A percentile compares a stretch with the other conserved stretches of the same genome.
phyloP scores from a whole-genome alignment of 2,797 vertebrate species.

The Gastrophryne carolinensis region DNA sequence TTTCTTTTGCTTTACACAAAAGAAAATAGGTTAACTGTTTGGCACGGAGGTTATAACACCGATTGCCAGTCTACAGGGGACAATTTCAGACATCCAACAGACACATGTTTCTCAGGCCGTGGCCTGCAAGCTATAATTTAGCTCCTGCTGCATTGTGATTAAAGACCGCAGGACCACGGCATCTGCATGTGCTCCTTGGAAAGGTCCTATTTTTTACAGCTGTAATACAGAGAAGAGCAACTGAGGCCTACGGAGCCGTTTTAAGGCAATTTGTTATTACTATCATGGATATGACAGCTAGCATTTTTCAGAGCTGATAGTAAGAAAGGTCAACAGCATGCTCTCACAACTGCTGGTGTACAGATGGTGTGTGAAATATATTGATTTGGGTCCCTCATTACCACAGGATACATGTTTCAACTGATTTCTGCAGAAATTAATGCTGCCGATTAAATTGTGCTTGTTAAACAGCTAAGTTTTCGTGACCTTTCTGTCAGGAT shows the following conservation, averaged over 20 bases:
- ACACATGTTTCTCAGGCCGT: not conserved
- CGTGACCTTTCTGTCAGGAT: not conserved
- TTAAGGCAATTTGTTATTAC: slow-evolving; percentile 21
- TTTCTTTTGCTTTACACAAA: too few species aligned
- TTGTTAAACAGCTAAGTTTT: slow-evolving; percentile 30
- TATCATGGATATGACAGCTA: slow-evolving; percentile 22
- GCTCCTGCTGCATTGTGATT: slow-evolving; percentile 23
- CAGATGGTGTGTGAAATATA: slow-evolving; percentile 38
- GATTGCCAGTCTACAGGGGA: slow-evolving; percentile 17
- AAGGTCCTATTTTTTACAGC: slow-evolving; percentile 12
- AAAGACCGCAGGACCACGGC: slow-evolving; percentile 2
- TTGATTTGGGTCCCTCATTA: slow-evolving; percentile 31
- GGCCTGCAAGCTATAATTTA: slow-evolving; percentile 17
- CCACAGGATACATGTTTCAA: slow-evolving; percentile 5
- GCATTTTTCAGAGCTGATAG: slow-evolving; percentile 21
- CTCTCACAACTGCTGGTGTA: slow-evolving; percentile 15
- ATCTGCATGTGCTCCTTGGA: slow-evolving; percentile 17
- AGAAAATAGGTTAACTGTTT: too few species aligned
- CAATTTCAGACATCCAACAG: not conserved
- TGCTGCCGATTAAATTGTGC: slow-evolving; percentile 25
- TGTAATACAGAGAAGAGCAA: not conserved
- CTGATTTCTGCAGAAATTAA: not conserved
- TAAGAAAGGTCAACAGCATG: slow-evolving; percentile 25
- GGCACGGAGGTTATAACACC: not conserved
- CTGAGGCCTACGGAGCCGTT: not conserved